Evolutionary conservation across 2,797 vertebrate species (phyloP), one percentile per base, ranked within the genome.

Genomic region (Sebastes kiyomatsui): DNA sequence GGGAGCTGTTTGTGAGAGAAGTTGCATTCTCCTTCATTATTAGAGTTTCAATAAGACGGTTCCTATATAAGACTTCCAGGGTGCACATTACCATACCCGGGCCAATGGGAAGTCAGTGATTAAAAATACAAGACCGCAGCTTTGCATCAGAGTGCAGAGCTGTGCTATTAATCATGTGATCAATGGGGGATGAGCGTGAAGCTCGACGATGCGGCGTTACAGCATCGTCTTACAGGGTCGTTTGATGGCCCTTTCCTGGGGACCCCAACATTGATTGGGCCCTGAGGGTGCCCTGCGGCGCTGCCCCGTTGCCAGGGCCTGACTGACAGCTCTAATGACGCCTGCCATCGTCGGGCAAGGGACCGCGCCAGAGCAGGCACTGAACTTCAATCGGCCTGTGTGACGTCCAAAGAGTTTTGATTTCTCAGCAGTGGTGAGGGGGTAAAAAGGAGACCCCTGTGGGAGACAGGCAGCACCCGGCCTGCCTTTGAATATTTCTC

Each of bases 301-400:
- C 81, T 89, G 90, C 91, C 93, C 91, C 75, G 72, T 95, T 90
- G 83, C 93, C 80, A 84, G 82, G 88, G 88, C 80, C 84, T 95
- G 95, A 96, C 92, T 96, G 95, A 96, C 95, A 96, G 95, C 94
- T 89, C 95, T 96, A 96, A 96, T 96, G 95, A 96, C 95, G 94
- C 87, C 81, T 93, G 93, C 93, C 87, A 94, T 93, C 86, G 52
- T 85, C 30, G 30, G 88, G 90, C 85, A 82, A 90, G 89, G 92
- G 90, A 89, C 87, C 56, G 85, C 89, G 90, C 85, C 91, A 83
- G 91, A 93, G 90, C 90, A 88, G 86, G 80, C 91, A 68, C 78
- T 27, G 2, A 88, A 95, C 95, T 95, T 96, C 95, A 96, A 94
- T 95, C 91, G 80, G 88, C 80, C 83, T 3, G 55, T 35, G 84